phyloP scores from a whole-genome alignment of 2,888 invertebrate genomes.

The Acronicta alni region DNA sequence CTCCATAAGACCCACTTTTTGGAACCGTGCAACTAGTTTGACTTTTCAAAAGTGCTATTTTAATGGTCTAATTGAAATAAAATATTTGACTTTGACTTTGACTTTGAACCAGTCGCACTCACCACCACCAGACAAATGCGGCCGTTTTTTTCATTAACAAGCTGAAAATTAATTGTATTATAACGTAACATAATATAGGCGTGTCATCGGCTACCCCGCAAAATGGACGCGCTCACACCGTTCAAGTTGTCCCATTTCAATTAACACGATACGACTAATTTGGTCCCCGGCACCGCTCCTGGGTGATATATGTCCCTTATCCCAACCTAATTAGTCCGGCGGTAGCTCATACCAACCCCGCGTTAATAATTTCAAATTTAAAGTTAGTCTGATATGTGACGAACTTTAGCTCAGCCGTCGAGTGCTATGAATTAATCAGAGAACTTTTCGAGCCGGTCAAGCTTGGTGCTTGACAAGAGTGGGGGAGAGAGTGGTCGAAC shows the following conservation, averaged over 20 bases:
- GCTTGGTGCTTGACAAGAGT: slow-evolving; percentile 34
- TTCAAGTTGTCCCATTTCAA: slow-evolving; percentile 58
- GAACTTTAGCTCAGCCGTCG: slow-evolving; percentile 37
- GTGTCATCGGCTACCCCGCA: slow-evolving; percentile 56
- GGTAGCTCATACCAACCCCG: slow-evolving; percentile 55
- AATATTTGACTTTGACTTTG: too few species aligned
- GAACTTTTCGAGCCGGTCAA: slow-evolving; percentile 54
- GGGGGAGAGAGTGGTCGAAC: slow-evolving; percentile 27
- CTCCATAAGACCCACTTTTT: too few species aligned
- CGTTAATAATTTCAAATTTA: slow-evolving; percentile 57
- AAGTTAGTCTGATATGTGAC: slow-evolving; percentile 43
- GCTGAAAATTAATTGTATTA: slow-evolving; percentile 59
- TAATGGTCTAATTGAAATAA: too few species aligned
- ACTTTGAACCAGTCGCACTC: too few species aligned
- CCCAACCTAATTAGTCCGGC: slow-evolving; percentile 60
- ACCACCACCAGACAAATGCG: too few species aligned
- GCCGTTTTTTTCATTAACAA: slow-evolving; percentile 24
- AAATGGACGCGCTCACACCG: slow-evolving; percentile 46
- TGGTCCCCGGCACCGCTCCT: slow-evolving; percentile 51
- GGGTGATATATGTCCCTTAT: slow-evolving; percentile 61
- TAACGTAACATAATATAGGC: slow-evolving; percentile 53
- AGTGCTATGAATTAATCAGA: slow-evolving; percentile 54
- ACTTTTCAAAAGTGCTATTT: too few species aligned
- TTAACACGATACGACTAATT: slow-evolving; percentile 59
- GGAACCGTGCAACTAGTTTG: too few species aligned